Base-by-base conservation (phyloP, 2,797 vertebrate genomes). In the Hypotaenidia philippensis region DNA sequence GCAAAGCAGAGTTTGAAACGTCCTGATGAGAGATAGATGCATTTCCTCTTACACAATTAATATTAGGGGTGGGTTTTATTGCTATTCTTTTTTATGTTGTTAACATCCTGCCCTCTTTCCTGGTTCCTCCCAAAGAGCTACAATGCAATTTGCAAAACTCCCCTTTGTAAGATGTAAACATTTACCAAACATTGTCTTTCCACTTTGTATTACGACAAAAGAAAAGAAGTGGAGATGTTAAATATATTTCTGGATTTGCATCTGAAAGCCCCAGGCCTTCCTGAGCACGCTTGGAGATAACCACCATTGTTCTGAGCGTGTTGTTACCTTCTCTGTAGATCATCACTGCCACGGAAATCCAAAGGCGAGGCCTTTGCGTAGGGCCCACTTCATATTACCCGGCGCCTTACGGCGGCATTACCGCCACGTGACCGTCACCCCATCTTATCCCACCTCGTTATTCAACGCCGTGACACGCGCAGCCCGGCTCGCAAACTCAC, bases 31-130 rank as follows among this genome's bases (percentile, higher is more conserved):
- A 97, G 97, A 97, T 96, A 95, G 87, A 91, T 96, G 93, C 87
- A 96, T 96, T 97, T 97, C 97, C 97, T 97, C 76, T 86, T 93
- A 96, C 94, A 97, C 96, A 97, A 97, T 96, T 96, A 96, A 96
- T 96, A 96, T 90, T 93, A 96, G 94, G 95, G 94, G 95, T 94
- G 94, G 90, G 93, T 96, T 97, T 96, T 97, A 95, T 95, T 96
- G 93, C 95, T 87, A 94, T 94, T 96, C 95, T 97, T 97, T 96
- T 96, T 96, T 82, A 93, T 96, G 94, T 96, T 96, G 89, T 95
- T 97, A 96, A 95, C 96, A 94, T 96, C 96, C 97, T 96, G 83
- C 94, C 90, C 91, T 96, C 95, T 92, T 96, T 96, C 97, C 96
- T 96, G 93, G 96, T 92, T 96, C 95, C 94, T 97, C 96, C 96